Evolutionary conservation across 92 coral and sea anemone genomes (phyloP).

Genomic region (Micromussa lordhowensis): DNA sequence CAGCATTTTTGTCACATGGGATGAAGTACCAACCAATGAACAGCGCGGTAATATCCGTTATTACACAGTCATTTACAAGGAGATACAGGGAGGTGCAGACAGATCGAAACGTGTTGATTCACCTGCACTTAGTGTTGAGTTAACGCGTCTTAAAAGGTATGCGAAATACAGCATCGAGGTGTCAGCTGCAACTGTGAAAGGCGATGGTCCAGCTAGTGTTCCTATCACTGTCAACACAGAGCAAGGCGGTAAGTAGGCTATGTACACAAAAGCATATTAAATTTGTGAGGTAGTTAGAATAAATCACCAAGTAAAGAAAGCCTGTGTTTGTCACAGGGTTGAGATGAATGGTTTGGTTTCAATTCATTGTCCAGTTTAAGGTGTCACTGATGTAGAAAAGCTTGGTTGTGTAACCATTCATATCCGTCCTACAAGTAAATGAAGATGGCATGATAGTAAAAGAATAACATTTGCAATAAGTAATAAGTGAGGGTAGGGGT

Average conservation of each 20-base stretch:
- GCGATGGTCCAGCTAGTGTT: conserved; percentile 56
- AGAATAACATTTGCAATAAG: too few relatives aligned
- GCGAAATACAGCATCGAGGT: conserved; percentile 69
- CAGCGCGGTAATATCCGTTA: conserved; percentile 50
- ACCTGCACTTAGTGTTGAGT: conserved; percentile 21
- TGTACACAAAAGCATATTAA: too few relatives aligned
- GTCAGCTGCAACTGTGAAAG: conserved; percentile 58
- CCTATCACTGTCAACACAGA: conserved; percentile 57
- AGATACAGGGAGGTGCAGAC: not conserved
- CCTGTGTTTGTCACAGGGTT: too few relatives aligned
- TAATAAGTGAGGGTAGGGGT: too few relatives aligned
- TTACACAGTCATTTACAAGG: conserved; percentile 42
- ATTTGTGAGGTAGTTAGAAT: not conserved
- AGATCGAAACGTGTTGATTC: not conserved
- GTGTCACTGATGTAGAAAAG: too few relatives aligned
- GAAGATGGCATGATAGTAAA: too few relatives aligned
- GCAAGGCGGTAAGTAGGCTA: conserved; percentile 65
- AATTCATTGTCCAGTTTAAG: too few relatives aligned
- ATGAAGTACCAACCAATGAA: conserved; percentile 22
- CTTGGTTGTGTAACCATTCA: too few relatives aligned
- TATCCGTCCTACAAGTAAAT: too few relatives aligned
- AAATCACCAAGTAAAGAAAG: too few relatives aligned
- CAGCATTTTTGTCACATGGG: conserved; percentile 54
- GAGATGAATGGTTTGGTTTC: too few relatives aligned
- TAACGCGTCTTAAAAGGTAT: conserved; percentile 51